Evolutionary conservation across 2,888 invertebrate genomes (phyloP).

Genomic region (Drosophila parthenogenetica): DNA sequence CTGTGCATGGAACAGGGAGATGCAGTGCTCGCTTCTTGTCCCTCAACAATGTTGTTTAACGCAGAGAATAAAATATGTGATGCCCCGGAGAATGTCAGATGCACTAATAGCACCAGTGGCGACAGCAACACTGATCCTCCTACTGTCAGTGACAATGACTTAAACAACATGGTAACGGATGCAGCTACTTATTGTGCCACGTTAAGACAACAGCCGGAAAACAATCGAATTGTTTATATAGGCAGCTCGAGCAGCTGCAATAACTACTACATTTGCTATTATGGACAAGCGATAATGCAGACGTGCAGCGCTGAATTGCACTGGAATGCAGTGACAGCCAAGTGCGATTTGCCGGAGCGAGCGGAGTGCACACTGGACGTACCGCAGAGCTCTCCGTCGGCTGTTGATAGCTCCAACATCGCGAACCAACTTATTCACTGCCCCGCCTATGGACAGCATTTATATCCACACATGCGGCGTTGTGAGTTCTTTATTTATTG

Average conservation of each 20-base stretch:
- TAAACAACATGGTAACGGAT: slow-evolving; percentile 56
- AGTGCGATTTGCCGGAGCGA: slow-evolving; percentile 82
- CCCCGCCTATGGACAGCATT: slow-evolving; percentile 79
- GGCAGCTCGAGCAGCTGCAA: slow-evolving; percentile 77
- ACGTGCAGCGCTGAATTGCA: slow-evolving; percentile 82
- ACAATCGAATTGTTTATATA: slow-evolving; percentile 75
- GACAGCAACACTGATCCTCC: slow-evolving; percentile 4
- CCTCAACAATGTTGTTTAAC: slow-evolving; percentile 83
- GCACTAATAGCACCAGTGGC: slow-evolving; percentile 42
- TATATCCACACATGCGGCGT: slow-evolving; percentile 82
- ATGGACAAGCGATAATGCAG: slow-evolving; percentile 81
- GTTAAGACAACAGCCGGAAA: slow-evolving; percentile 46
- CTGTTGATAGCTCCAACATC: slow-evolving; percentile 15
- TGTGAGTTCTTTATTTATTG: slow-evolving; percentile 84
- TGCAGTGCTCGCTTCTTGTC: slow-evolving; percentile 80
- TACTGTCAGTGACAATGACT: slow-evolving; percentile 26
- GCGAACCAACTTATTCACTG: slow-evolving; percentile 66
- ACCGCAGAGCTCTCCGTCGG: slow-evolving; percentile 1
- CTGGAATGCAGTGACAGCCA: slow-evolving; percentile 81
- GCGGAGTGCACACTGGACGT: slow-evolving; percentile 71
- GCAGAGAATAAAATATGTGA: slow-evolving; percentile 81
- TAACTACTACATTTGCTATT: slow-evolving; percentile 83
- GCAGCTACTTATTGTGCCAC: slow-evolving; percentile 65
- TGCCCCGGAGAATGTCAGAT: slow-evolving; percentile 70
- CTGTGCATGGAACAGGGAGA: slow-evolving; percentile 76